Evolutionary conservation across 2,888 invertebrate genomes (phyloP).

Genomic region (Ctenicera cuprea): DNA sequence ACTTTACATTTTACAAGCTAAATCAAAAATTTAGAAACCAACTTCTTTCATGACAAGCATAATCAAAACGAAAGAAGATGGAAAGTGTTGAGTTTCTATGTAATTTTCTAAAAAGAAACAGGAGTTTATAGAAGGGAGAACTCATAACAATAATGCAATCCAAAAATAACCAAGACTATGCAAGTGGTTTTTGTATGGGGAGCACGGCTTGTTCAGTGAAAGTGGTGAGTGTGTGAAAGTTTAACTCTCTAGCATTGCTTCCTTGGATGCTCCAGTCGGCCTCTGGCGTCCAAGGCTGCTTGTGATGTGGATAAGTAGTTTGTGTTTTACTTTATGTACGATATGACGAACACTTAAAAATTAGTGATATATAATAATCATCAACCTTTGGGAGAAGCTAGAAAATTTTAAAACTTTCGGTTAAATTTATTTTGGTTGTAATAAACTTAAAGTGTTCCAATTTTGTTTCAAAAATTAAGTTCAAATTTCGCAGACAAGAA

Average conservation of each 20-base stretch:
- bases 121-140: not conserved
- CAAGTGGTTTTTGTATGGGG: conserved; percentile 42
- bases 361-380: conserved; percentile 21
- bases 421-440: not conserved
- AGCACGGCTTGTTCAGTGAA: conserved; percentile 63
- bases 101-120: too few relatives aligned
- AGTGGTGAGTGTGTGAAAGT: conserved; percentile 72
- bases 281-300: conserved; percentile 68
- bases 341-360: conserved; percentile 34
- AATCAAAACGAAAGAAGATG: too few relatives aligned
- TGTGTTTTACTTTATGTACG: conserved; percentile 61
- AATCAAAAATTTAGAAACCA: too few relatives aligned
- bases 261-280: conserved; percentile 68
- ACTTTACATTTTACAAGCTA: not conserved
- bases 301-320: conserved; percentile 67
- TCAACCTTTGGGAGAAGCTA: conserved; percentile 1
- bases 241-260: conserved; percentile 70
- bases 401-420: conserved; percentile 9
- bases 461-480: not conserved
- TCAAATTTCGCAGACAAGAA: not conserved
- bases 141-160: conserved; percentile 23
- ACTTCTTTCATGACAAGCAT: too few relatives aligned
- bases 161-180: conserved; percentile 13
- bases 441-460: not conserved
- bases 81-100: too few relatives aligned